These are phyloP conservation scores for Bombus superbus DNA, from an alignment of 1,140 invertebrate genomes.

Conservation along the genomic window DNA sequence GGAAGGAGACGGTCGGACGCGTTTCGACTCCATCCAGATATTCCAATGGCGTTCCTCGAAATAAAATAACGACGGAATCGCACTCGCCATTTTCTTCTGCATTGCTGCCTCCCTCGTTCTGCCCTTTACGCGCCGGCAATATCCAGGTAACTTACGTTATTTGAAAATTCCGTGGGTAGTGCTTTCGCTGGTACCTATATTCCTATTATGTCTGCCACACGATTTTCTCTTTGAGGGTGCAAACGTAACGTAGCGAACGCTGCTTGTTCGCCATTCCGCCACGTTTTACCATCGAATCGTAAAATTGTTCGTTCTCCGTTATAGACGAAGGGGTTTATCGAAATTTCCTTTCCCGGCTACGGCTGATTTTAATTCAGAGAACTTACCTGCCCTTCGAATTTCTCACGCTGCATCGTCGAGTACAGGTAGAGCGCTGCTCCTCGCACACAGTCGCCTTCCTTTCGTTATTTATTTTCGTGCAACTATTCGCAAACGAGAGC, in stretches of 20 bases:
- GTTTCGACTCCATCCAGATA: conserved; percentile 28
- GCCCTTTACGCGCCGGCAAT: conserved; percentile 24
- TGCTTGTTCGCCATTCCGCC: conserved; percentile 1
- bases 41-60: conserved; percentile 44
- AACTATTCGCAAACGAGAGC: conserved; percentile 11
- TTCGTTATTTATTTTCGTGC: conserved; percentile 4
- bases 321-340: not conserved
- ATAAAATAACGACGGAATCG: conserved; percentile 62
- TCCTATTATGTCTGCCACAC: conserved; percentile 50
- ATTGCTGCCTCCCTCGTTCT: not conserved
- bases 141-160: conserved; percentile 51
- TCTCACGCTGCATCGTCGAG: not conserved
- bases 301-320: not conserved
- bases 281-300: conserved; percentile 35
- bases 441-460: not conserved
- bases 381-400: conserved; percentile 5
- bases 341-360: not conserved
- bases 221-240: conserved; percentile 53
- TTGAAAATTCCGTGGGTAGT: conserved; percentile 64
- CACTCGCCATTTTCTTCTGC: conserved; percentile 34
- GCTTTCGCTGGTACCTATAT: conserved; percentile 64
- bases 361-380: conserved; percentile 30
- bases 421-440: not conserved
- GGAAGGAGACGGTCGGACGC: conserved; percentile 9
- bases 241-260: not conserved